phyloP scores from a whole-genome alignment of 2,113 vertebrate genomes.

The Acinonyx jubatus region DNA sequence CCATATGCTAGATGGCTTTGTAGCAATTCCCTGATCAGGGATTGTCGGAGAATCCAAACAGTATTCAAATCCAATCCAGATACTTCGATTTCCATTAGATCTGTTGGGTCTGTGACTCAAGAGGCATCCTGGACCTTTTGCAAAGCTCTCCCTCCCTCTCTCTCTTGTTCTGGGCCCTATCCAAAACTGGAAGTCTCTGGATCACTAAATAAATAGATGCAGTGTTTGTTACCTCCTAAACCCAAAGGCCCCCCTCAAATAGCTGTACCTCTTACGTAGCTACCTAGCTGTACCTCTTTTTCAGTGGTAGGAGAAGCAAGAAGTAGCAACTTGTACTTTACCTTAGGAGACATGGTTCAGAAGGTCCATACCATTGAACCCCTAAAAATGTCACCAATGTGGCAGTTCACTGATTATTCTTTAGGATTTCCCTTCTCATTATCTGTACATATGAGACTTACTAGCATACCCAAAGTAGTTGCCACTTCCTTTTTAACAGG shows the following conservation, averaged over 20 bases:
- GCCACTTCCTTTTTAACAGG: no score
- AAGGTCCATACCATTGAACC: not conserved
- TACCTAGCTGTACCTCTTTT: not conserved
- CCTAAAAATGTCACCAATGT: accelerated
- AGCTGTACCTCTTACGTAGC: not conserved
- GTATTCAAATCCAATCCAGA: not conserved
- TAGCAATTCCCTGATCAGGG: not conserved
- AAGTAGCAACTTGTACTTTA: not conserved
- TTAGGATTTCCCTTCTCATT: not conserved
- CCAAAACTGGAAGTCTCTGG: not conserved
- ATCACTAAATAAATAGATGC: not conserved
- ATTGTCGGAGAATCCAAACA: not conserved
- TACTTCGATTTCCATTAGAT: not conserved
- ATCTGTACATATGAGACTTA: not conserved
- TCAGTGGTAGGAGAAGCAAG: not conserved
- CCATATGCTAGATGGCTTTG: not conserved
- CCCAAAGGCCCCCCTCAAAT: not conserved
- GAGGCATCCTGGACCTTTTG: not conserved
- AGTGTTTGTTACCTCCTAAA: not conserved
- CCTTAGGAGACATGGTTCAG: no score
- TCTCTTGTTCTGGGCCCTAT: not conserved
- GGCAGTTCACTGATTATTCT: no score
- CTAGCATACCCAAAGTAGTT: not conserved
- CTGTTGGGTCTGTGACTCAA: not conserved
- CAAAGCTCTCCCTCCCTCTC: not conserved